Evolutionary conservation across 1,140 invertebrate genomes (phyloP).

Genomic region (Rhizoglyphus robini): DNA sequence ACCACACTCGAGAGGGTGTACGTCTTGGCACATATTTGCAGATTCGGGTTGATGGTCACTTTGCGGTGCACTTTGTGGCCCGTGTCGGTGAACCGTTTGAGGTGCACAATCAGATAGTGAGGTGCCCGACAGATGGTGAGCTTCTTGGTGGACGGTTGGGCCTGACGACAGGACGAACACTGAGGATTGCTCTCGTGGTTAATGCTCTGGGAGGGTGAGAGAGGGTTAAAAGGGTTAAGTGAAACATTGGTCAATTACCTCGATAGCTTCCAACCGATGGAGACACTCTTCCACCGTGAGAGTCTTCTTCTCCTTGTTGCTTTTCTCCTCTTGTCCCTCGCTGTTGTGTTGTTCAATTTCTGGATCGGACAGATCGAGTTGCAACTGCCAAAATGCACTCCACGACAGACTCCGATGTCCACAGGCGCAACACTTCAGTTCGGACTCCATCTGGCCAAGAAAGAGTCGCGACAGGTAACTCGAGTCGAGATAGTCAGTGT

Average conservation of each 20-base stretch:
- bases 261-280: neutral
- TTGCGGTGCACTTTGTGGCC: neutral
- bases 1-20: neutral
- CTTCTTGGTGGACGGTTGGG: neutral
- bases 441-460: neutral
- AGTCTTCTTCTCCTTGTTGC: neutral
- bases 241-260: neutral
- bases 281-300: neutral
- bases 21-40: neutral
- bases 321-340: neutral
- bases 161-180: neutral
- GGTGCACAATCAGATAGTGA: slow-evolving; percentile 1
- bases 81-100: slow-evolving; percentile 7
- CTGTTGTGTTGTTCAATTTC: neutral
- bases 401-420: neutral
- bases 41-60: neutral
- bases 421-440: neutral
- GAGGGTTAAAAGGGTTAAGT: neutral
- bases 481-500: neutral
- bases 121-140: neutral
- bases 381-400: slow-evolving; percentile 8
- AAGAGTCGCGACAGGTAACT: neutral
- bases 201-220: neutral
- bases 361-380: neutral
- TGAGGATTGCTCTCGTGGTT: neutral